These are phyloP conservation scores for Dioctria linearis DNA, from an alignment of 2,888 invertebrate genomes.

Conservation along the genomic window DNA sequence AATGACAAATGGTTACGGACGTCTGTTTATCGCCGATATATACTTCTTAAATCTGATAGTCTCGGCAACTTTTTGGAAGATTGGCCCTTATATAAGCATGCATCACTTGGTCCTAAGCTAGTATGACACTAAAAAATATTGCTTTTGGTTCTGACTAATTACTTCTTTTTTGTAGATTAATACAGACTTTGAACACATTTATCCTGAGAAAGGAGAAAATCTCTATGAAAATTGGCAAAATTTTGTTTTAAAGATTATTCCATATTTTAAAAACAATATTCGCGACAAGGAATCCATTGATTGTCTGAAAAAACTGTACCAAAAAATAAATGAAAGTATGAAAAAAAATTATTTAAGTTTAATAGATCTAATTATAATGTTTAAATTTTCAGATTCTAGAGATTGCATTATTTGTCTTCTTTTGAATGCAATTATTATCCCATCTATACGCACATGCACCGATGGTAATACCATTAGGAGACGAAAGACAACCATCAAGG, in stretches of 20 bases:
- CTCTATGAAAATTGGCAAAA: constrained; percentile 1
- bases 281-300: neutral
- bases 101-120: too few relatives aligned
- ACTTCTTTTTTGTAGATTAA: constrained; percentile 10
- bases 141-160: too few relatives aligned
- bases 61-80: too few relatives aligned
- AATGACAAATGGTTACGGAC: too few relatives aligned
- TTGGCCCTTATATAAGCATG: too few relatives aligned
- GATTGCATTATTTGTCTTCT: constrained; percentile 25
- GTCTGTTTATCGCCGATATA: too few relatives aligned
- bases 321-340: constrained; percentile 9
- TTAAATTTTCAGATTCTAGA: constrained; percentile 24
- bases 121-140: too few relatives aligned
- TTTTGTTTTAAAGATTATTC: constrained; percentile 36
- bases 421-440: constrained; percentile 24
- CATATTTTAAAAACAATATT: constrained; percentile 1
- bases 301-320: neutral
- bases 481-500: constrained; percentile 15
- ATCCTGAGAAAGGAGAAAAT: neutral
- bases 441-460: neutral
- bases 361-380: neutral
- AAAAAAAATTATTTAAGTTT: neutral
- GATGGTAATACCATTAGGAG: neutral
- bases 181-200: constrained; percentile 23
- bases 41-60: too few relatives aligned